Evolutionary conservation across 2,797 vertebrate species (phyloP), one percentile per base, ranked within the genome.

Genomic region (Chaenodraco wilsoni): DNA sequence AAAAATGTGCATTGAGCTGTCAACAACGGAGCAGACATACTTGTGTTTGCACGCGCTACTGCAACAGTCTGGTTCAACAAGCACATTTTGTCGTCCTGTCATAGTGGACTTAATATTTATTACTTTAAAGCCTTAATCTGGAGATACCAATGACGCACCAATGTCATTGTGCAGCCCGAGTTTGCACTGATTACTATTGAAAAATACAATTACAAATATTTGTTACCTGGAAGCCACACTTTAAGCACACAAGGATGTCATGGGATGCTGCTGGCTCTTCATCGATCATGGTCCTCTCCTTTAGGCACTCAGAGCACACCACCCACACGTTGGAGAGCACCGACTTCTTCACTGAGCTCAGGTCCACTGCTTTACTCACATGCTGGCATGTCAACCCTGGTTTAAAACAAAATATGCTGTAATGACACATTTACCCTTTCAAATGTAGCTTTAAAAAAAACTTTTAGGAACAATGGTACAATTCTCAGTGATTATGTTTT

Each of bases 181-280:
- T 64, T 64, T 58, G 14, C 12, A 33, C 17, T 45, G 58, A 61
- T 14, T 14, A 43, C 55, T 7, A 33, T 16, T 64, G 10, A 12
- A 57, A 49, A 63, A 62, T 9, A 21, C 1, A 71, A 62, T 67
- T 67, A 9, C 23, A 23, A 48, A 31, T 6, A 46, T 37, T 31
- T 62, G 84, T 95, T 76, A 99, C 98, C 96, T 99, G 97, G 83
- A 93, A 94, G 72, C 97, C 98, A 92, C 98, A 99, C 80, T 96
- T 99, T 79, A 99, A 96, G 82, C 98, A 99, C 43, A 99, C 90
- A 83, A 97, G 95, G 84, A 96, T 91, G 89, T 98, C 97, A 2
- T 95, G 88, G 51, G 93, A 88, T 6, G 93, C 91, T 31, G 85
- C 65, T 0, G 94, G 86, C 73, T 97, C 96, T 2, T 92, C 95